phyloP scores from a whole-genome alignment of 2,797 vertebrate species.

The Sparidentex hasta region DNA sequence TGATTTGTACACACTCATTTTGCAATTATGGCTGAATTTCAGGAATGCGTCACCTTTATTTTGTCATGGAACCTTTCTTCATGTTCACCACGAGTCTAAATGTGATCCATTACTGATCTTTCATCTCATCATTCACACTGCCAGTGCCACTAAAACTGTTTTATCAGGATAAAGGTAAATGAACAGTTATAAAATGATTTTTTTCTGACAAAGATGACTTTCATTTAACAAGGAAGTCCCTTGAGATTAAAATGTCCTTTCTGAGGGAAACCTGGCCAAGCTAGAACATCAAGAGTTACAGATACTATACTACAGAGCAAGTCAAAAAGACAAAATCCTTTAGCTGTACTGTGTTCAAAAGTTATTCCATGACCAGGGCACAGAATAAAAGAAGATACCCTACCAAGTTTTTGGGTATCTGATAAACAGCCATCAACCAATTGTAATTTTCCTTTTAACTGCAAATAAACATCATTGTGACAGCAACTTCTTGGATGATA shows the following conservation, averaged over 20 bases:
- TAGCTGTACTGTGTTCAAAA: no score
- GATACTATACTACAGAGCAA: no score
- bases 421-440: no score
- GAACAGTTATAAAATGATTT: not conserved
- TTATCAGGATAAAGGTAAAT: not conserved
- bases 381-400: no score
- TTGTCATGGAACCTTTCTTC: not conserved
- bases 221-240: no score
- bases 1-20: not conserved
- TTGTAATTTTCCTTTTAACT: not conserved
- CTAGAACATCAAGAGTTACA: no score
- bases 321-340: no score
- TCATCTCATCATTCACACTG: not conserved
- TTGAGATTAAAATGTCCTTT: no score
- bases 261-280: no score
- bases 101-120: not conserved
- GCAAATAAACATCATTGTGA: not conserved
- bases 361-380: no score
- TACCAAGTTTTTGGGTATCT: no score
- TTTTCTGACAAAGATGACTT: not conserved
- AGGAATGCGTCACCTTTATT: not conserved
- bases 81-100: not conserved
- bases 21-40: not conserved
- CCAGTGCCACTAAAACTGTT: not conserved
- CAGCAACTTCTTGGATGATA: not conserved